Evolutionary conservation across 2,113 vertebrate genomes (phyloP).

Genomic region (Psilopogon haemacephalus): DNA sequence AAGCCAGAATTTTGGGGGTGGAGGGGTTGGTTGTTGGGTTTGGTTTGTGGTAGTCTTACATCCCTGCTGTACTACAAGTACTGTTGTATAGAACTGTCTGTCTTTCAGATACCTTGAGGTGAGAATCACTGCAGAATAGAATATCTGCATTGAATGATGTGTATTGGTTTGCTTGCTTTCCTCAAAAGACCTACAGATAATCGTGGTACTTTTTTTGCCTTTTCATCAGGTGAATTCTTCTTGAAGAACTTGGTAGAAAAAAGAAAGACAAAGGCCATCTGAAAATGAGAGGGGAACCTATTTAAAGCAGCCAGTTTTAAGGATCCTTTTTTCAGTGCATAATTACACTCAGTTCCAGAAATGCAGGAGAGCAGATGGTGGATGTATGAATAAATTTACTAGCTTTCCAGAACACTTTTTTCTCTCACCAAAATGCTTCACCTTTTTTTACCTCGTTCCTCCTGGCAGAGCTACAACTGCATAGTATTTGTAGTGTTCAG

Average conservation of each 20-base stretch:
- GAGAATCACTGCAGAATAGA: neutral
- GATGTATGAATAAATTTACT: constrained; percentile 31
- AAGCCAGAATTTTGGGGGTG: neutral
- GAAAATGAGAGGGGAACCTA: constrained; percentile 18
- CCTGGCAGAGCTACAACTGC: neutral
- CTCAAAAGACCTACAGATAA: neutral
- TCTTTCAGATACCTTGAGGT: neutral
- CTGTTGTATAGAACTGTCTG: neutral
- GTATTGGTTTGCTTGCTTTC: neutral
- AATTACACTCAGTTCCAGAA: constrained; percentile 20
- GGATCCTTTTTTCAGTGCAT: neutral
- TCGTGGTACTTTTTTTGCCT: neutral
- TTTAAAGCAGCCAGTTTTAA: neutral
- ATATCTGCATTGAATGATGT: neutral
- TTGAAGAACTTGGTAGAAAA: constrained; percentile 92
- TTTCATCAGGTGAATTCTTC: constrained; percentile 91
- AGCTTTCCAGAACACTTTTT: neutral
- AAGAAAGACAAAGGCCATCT: constrained; percentile 79
- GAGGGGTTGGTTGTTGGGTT: neutral
- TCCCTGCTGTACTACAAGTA: neutral
- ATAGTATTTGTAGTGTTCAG: neutral
- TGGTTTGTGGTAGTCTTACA: neutral
- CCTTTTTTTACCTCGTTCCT: neutral
- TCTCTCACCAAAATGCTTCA: neutral
- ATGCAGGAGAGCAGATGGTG: constrained; percentile 8